These are phyloP conservation scores for Aproaerema taeniolella DNA, from an alignment of 2,888 invertebrate genomes.

Conservation along the genomic window DNA sequence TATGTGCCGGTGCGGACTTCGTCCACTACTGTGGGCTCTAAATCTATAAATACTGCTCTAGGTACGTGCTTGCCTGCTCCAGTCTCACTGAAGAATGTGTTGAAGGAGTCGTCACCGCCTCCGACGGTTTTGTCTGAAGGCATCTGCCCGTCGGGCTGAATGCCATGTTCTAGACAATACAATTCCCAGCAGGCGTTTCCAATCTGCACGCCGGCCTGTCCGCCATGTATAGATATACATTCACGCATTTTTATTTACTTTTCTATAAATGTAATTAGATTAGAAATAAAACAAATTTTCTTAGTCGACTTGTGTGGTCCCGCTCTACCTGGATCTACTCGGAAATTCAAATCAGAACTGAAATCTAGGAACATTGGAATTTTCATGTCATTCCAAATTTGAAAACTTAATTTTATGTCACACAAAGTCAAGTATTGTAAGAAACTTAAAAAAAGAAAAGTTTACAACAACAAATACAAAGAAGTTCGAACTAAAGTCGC, in stretches of 20 bases:
- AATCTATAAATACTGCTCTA: conserved; percentile 94
- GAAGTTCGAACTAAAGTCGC: no score
- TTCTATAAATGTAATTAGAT: conserved; percentile 31
- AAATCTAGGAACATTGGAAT: conserved; percentile 7
- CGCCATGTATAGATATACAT: conserved; percentile 68
- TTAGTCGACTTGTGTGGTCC: conserved; percentile 18
- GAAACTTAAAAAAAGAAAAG: no score
- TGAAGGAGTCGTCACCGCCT: conserved; percentile 95
- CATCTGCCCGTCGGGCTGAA: conserved; percentile 91
- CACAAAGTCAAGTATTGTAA: neutral
- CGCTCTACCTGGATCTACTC: conserved; percentile 30
- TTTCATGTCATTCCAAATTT: conserved; percentile 1
- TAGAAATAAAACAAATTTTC: conserved; percentile 43
- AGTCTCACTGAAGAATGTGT: conserved; percentile 95
- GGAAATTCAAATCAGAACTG: conserved; percentile 32
- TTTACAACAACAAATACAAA: no score
- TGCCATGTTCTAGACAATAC: conserved; percentile 89
- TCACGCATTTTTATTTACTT: conserved; percentile 56
- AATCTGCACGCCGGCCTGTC: conserved; percentile 85
- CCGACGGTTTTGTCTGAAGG: conserved; percentile 89
- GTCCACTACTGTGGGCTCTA: conserved; percentile 97
- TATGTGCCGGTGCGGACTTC: conserved; percentile 96
- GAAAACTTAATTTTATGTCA: no score
- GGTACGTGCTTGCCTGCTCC: conserved; percentile 97
- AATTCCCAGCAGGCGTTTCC: conserved; percentile 93